Evolutionary conservation across 2,797 vertebrate species (phyloP), one percentile per base, ranked within the genome.

Genomic region (Antennarius maculatus): DNA sequence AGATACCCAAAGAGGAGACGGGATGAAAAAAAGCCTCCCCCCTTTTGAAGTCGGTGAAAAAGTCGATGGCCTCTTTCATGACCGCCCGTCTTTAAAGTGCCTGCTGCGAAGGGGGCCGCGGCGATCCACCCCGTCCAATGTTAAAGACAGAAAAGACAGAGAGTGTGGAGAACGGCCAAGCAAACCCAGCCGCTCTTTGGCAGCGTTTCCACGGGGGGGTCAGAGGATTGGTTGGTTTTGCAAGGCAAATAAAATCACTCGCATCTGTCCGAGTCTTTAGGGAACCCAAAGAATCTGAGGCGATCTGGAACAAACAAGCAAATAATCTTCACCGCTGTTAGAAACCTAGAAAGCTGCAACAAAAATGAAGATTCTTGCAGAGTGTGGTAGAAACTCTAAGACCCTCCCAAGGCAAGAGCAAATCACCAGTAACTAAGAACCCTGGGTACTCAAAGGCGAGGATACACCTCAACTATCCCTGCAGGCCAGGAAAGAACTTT

Each of bases 61-160:
- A 93, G 93, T 94, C 93, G 90, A 94, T 94, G 93, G 91, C 91
- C 89, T 91, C 92, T 93, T 93, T 94, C 91, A 94, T 92, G 93
- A 90, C 84, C 78, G 81, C 84, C 86, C 59, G 87, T 91, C 93
- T 94, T 94, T 94, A 91, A 94, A 94, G 92, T 92, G 87, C 88
- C 80, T 65, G 86, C 88, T 91, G 91, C 88, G 90, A 91, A 90
- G 86, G 77, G 90, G 88, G 88, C 87, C 89, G 76, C 43, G 62
- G 73, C 89, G 87, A 87, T 84, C 74, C 80, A 50, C 86, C 85
- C 84, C 85, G 82, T 77, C 84, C 69, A 90, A 90, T 71, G 89
- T 86, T 93, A 93, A 92, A 93, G 89, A 91, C 71, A 63, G 81
- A 81, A 65, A 89, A 77, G 69, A 73, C 31, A 64, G 4, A 13